Percentiles rank a stretch among this genome's conserved stretches.
Evolutionary conservation across 2,797 vertebrate species (phyloP).

Genomic region (Alauda arvensis): DNA sequence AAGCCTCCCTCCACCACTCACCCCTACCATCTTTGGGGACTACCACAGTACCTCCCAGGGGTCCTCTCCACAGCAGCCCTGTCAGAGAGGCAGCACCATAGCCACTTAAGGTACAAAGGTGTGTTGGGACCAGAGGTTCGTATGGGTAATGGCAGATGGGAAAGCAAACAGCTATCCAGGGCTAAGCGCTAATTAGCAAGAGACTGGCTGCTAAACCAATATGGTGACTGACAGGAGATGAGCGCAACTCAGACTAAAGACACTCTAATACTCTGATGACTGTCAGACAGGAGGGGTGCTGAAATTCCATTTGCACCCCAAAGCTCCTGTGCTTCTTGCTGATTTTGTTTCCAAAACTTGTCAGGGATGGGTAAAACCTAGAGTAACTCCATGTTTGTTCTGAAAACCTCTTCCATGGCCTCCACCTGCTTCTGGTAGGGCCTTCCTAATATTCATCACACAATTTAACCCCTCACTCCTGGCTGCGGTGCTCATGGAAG

Average conservation of each 20-base stretch:
- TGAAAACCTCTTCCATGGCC: neutral
- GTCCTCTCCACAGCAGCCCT: neutral
- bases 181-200: neutral
- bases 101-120: neutral
- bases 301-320: neutral
- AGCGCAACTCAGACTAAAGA: neutral
- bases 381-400: neutral
- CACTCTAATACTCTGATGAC: neutral
- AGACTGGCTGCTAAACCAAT: neutral
- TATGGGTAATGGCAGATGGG: neutral
- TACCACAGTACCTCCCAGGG: rapidly evolving
- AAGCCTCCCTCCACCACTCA: neutral
- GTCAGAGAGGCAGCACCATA: neutral
- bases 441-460: neutral
- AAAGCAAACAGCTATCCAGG: neutral
- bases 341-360: neutral
- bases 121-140: neutral
- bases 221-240: neutral
- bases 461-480: neutral
- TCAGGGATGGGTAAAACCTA: neutral
- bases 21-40: neutral
- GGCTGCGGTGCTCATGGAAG: neutral
- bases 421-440: neutral
- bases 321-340: neutral
- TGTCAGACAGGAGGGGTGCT: neutral